These are phyloP conservation scores for Zygogramma bicolorata DNA, from an alignment of 2,888 invertebrate genomes.

Conservation along the genomic window DNA sequence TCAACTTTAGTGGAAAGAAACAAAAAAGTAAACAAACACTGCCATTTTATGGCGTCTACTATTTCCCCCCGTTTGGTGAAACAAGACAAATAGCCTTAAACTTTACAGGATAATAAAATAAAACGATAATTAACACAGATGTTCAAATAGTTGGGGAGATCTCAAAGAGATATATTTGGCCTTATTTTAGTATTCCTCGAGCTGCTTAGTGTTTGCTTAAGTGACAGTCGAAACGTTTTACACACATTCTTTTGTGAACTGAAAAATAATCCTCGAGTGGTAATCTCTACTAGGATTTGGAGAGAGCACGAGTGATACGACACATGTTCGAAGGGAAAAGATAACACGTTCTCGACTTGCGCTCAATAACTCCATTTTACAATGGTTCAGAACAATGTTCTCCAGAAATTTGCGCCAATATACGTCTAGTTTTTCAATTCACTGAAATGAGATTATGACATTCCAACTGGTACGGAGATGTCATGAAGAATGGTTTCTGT, in stretches of 20 bases:
- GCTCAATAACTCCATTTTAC: no score
- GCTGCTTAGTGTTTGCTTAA: slow-evolving; percentile 6
- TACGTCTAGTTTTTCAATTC: no score
- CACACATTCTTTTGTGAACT: slow-evolving; percentile 3
- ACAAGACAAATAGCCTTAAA: slow-evolving; percentile 38
- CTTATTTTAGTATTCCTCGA: slow-evolving; percentile 3
- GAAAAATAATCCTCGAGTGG: not conserved
- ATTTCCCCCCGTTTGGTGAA: slow-evolving; percentile 37
- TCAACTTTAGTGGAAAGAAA: slow-evolving; percentile 40
- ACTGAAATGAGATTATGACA: no score
- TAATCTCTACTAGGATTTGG: not conserved
- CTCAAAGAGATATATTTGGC: slow-evolving; percentile 2
- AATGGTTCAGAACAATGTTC: no score
- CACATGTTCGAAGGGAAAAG: not conserved
- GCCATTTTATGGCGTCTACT: slow-evolving; percentile 38
- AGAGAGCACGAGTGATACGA: not conserved
- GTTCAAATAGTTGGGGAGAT: slow-evolving; percentile 11
- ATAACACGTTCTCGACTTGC: not conserved
- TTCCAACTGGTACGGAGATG: no score
- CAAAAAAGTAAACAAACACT: slow-evolving; percentile 42
- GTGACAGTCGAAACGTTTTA: slow-evolving; percentile 10
- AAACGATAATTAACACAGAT: slow-evolving; percentile 30
- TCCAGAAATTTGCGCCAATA: no score
- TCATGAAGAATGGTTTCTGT: no score
- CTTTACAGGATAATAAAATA: slow-evolving; percentile 35